These are phyloP conservation scores for Acropternis orthonyx DNA, from an alignment of 2,797 vertebrate species.

Conservation along the genomic window DNA sequence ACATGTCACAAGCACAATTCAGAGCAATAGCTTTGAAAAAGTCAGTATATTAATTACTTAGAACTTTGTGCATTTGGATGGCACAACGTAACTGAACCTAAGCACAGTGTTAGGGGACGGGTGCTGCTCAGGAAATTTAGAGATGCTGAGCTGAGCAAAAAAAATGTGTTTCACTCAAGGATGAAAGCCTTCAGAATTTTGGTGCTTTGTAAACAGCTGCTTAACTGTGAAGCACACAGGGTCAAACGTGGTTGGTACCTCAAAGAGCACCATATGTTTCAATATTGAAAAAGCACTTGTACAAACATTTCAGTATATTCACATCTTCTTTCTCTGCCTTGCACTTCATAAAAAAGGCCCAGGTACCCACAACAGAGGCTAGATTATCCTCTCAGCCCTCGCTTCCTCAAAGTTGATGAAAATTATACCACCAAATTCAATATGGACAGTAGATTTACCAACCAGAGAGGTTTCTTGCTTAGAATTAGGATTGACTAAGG, in stretches of 20 bases:
- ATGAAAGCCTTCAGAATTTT: background rate
- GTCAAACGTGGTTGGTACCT: background rate
- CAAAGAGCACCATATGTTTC: background rate
- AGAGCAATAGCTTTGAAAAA: background rate
- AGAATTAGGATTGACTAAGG: background rate
- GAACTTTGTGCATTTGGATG: background rate
- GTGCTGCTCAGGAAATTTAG: background rate
- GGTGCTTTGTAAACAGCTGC: background rate
- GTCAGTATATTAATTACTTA: background rate
- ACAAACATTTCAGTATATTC: background rate
- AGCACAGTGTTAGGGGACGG: background rate
- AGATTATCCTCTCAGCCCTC: background rate
- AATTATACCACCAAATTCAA: background rate
- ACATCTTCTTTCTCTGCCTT: background rate
- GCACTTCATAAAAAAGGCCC: background rate
- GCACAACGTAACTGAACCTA: background rate
- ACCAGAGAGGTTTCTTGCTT: background rate
- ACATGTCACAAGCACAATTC: background rate
- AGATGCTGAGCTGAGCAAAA: background rate
- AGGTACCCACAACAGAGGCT: background rate
- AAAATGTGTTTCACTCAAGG: background rate
- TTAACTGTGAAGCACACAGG: background rate
- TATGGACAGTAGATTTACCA: background rate
- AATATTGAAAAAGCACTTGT: background rate
- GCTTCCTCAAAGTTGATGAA: background rate